These are phyloP conservation scores for Pachydiplax longipennis DNA, from an alignment of 2,888 invertebrate species.

Conservation along the genomic window DNA sequence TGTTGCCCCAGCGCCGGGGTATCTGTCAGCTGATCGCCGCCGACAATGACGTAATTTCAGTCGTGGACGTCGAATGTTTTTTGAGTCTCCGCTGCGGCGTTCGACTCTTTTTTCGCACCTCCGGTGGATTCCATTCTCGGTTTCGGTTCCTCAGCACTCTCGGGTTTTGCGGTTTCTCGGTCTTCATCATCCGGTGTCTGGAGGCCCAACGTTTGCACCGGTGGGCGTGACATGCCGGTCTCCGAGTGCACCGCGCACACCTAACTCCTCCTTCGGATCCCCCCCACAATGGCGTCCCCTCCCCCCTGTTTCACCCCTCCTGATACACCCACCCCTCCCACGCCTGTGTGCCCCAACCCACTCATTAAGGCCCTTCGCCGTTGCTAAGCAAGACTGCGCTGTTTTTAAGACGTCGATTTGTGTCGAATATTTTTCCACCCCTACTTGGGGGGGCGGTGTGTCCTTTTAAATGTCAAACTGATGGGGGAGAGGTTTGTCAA, in stretches of 20 bases:
- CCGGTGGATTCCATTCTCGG: no score
- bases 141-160: neutral
- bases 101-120: no score
- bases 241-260: no score
- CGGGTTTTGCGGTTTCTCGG: neutral
- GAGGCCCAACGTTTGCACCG: neutral
- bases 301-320: conserved; percentile 4
- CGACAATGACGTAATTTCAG: conserved; percentile 24
- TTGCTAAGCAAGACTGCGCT: conserved; percentile 12
- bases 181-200: neutral
- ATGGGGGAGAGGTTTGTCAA: neutral
- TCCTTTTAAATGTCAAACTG: neutral
- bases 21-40: conserved; percentile 28
- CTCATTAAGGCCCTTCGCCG: conserved; percentile 6
- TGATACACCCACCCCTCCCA: conserved; percentile 48
- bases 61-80: neutral
- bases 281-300: neutral
- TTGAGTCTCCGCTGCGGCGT: neutral
- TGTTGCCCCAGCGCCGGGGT: neutral
- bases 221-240: neutral
- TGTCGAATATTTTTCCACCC: neutral
- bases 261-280: neutral
- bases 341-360: neutral
- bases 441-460: neutral
- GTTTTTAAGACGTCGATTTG: neutral